Evolutionary conservation across 2,797 vertebrate species (phyloP).

Genomic region (Spondyliosoma cantharus): DNA sequence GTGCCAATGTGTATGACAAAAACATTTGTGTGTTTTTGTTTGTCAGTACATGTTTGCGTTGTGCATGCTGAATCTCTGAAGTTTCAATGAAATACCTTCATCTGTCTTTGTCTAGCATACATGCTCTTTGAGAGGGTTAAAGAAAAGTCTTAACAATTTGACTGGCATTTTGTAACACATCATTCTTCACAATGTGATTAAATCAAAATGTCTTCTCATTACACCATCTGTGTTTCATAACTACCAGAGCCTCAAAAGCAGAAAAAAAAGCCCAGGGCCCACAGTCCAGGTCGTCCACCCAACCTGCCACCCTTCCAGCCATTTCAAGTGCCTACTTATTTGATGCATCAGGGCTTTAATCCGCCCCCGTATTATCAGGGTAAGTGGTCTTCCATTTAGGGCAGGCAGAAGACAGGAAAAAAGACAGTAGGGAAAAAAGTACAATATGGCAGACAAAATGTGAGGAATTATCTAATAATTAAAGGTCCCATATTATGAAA

Average conservation of each 20-base stretch:
- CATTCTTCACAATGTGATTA: not conserved
- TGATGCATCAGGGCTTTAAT: not conserved
- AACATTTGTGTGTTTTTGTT: not conserved
- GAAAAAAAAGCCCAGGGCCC: constrained; percentile 4
- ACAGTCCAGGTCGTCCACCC: constrained; percentile 30
- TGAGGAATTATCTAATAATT: no score
- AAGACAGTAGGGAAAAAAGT: not conserved
- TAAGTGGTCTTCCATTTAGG: not conserved
- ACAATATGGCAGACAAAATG: no score
- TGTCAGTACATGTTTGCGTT: not conserved
- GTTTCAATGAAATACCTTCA: not conserved
- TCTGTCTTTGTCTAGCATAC: not conserved
- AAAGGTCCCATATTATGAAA: no score
- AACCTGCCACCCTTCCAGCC: not conserved
- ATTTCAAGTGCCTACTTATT: not conserved
- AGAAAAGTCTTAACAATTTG: no score
- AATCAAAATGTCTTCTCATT: not conserved
- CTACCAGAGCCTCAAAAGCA: not conserved
- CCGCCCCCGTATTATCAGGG: fast-evolving
- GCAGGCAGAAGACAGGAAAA: not conserved
- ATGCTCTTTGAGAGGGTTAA: not conserved
- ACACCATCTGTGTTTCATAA: not conserved
- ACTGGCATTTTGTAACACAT: not conserved
- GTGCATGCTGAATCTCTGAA: not conserved
- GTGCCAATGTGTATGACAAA: not conserved